Evolutionary conservation across 1,140 invertebrate species (phyloP), one percentile per base, ranked within the genome.

Genomic region (Diorhabda carinulata): DNA sequence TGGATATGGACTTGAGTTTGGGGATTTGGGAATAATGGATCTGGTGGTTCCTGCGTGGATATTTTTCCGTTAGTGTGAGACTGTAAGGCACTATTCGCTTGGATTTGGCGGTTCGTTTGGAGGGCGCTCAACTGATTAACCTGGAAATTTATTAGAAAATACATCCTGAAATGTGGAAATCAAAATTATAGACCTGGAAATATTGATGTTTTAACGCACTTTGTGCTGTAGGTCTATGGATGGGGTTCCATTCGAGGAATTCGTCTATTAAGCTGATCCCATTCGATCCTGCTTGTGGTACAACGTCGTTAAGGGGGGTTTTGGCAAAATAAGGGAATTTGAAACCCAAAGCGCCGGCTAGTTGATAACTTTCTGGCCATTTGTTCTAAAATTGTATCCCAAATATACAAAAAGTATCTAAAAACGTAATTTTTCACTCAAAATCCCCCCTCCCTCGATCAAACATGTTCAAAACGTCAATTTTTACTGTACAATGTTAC

Each of bases 261-360:
- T 95, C 91, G 75, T 91, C 89, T 78, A 99, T 89, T 57, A 99
- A 80, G 73, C 90, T 87, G 42, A 98, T 86, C 2, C 91, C 95
- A 10, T 96, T 90, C 61, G 88, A 83, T 79, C 92, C 91, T 6
- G 94, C 93, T 76, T 94, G 91, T 2, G 92, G 90, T 66, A 99
- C 91, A 6, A 98, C 83, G 61, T 90, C 87, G 66, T 87, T 86
- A 41, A 99, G 83, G 7, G 91, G 89, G 25, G 93, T 93, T 76
- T 89, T 87, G 0, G 86, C 86, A 76, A 94, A 92, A 76, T 93
- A 90, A 4, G 97, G 97, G 84, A 98, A 99, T 70, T 94, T 93
- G 78, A 99, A 99, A 77, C 98, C 98, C 87, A 99, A 96, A 56
- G 91, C 90, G 3, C 91, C 87, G 0, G 98, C 97, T 61, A 99